phyloP scores from a whole-genome alignment of 2,888 invertebrate genomes.

The Ischnus inquisitorius region DNA sequence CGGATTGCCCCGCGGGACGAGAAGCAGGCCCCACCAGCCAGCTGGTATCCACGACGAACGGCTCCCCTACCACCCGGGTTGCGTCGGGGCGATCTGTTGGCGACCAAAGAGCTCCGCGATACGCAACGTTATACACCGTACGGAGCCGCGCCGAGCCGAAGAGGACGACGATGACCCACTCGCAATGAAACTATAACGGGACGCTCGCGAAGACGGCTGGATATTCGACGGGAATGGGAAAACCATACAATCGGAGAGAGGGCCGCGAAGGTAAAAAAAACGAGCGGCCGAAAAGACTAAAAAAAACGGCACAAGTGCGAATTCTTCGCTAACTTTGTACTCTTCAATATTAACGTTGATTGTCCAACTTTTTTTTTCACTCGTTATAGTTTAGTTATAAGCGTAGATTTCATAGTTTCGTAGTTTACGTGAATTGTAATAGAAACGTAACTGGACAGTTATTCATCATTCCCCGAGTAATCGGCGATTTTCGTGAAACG shows the following conservation, averaged over 20 bases:
- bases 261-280: neutral
- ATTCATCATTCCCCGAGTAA: neutral
- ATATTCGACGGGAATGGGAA: neutral
- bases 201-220: constrained; percentile 63
- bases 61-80: constrained; percentile 22
- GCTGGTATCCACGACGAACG: constrained; percentile 15
- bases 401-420: neutral
- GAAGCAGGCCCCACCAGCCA: constrained; percentile 68
- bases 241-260: neutral
- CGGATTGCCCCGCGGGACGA: constrained; percentile 13
- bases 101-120: constrained; percentile 40
- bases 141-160: constrained; percentile 60
- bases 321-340: neutral
- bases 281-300: neutral
- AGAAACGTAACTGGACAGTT: neutral
- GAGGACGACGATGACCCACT: constrained; percentile 83
- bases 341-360: no score
- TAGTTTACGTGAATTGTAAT: neutral
- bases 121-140: constrained; percentile 52
- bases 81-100: constrained; percentile 46
- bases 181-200: constrained; percentile 83
- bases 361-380: neutral
- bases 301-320: neutral
- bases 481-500: neutral
- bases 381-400: no score